Base-by-base conservation (phyloP, 2,113 vertebrate genomes). In the Seriola aureovittata region DNA sequence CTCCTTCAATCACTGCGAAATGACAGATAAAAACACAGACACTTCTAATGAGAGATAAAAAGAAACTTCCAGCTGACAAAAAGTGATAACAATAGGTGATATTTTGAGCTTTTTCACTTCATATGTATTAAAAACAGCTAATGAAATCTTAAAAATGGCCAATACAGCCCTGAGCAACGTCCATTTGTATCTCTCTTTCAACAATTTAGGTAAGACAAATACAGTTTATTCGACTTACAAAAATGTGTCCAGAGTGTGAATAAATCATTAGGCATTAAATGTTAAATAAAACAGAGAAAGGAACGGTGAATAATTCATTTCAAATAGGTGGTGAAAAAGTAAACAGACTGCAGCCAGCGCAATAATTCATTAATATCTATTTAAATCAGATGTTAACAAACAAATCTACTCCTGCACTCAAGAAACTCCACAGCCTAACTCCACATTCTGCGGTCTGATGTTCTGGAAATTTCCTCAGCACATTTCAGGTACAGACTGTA, bases 231-330 rank as follows among this genome's bases (percentile, higher is more conserved):
- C 62, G 14, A 91, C 85, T 92, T 87, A 80, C 79, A 91, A 89
- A 87, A 70, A 92, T 88, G 86, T 90, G 84, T 89, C 88, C 85
- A 68, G 70, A 21, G 63, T 85, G 77, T 94, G 84, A 94, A 95
- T 95, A 91, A 94, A 92, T 92, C 75, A 94, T 90, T 65, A 40
- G 81, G 74, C 88, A 93, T 95, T 94, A 93, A 94, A 93, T 93
- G 88, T 94, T 94, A 90, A 94, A 91, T 91, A 88, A 90, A 91
- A 90, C 85, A 81, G 86, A 91, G 86, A 92, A 85, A 90, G 80
- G 68, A 63, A 52, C 23, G 34, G 80, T 94, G 83, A 95, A 95
- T 94, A 87, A 93, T 93, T 91, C 19, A 94, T 92, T 78, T 68
- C 1, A 62, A 87, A 93, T 89, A 92, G 91, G 91, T 93, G 89